These are phyloP conservation scores for Trinectes maculatus DNA, from an alignment of 2,113 vertebrate genomes.

Conservation along the genomic window DNA sequence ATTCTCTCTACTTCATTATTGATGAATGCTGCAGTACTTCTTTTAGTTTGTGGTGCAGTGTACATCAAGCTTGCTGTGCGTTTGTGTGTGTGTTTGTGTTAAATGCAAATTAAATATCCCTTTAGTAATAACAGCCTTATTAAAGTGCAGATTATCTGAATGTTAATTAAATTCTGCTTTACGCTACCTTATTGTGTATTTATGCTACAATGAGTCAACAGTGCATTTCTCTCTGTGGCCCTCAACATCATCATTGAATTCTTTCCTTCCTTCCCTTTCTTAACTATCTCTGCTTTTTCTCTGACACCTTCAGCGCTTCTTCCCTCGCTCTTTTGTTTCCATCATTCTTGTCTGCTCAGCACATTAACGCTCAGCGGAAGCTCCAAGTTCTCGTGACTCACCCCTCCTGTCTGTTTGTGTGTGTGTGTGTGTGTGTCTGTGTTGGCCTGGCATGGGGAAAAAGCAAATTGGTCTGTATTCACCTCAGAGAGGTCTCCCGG, in stretches of 20 bases:
- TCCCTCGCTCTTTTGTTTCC: constrained; percentile 27
- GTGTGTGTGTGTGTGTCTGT: constrained; percentile 27
- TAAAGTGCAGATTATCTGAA: constrained; percentile 71
- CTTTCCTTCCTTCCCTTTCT: constrained; percentile 11
- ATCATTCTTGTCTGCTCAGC: constrained; percentile 60
- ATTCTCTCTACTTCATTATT: constrained; percentile 68
- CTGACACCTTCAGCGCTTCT: constrained; percentile 43
- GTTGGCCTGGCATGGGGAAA: constrained; percentile 67
- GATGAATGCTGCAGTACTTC: constrained; percentile 63
- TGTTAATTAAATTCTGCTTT: constrained; percentile 73
- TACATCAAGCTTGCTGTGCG: constrained; percentile 16
- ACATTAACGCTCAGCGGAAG: constrained; percentile 58
- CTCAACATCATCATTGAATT: constrained; percentile 33
- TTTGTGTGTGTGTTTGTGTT: constrained; percentile 25
- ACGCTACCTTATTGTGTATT: constrained; percentile 70
- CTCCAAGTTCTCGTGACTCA: constrained; percentile 60
- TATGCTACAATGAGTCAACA: constrained; percentile 59
- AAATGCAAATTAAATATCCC: constrained; percentile 69
- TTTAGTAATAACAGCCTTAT: constrained; percentile 69
- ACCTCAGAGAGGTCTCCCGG: constrained; percentile 66
- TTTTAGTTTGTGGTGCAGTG: constrained; percentile 31
- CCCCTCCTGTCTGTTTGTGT: constrained; percentile 45
- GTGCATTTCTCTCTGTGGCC: constrained; percentile 29
- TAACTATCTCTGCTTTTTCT: constrained; percentile 30
- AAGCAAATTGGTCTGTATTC: constrained; percentile 75